Percentiles rank a stretch among this genome's conserved stretches.
Conservation (phyloP, 2,113 vertebrate genomes). For the Pteropus alecto region DNA sequence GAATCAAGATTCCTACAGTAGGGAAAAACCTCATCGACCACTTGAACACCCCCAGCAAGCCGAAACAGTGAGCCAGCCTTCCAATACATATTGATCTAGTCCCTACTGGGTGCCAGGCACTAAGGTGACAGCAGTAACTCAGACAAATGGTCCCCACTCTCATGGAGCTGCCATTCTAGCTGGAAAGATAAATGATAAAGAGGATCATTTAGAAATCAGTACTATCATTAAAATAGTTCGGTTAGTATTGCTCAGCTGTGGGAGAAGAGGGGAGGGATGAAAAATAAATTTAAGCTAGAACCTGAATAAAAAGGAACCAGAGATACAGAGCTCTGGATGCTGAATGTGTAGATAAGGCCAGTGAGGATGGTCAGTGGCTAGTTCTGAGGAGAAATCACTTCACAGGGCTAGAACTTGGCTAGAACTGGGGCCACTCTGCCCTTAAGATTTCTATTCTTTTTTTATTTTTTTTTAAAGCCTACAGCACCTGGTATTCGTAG, state of each 20-base stretch:
- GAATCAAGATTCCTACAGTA: neutral
- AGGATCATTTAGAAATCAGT: neutral
- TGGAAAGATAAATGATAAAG: neutral
- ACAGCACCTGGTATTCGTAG: too few species aligned
- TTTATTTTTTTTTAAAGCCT: neutral
- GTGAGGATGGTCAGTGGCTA: neutral
- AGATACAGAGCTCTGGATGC: neutral
- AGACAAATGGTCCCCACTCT: neutral
- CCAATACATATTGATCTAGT: neutral
- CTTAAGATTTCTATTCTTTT: neutral
- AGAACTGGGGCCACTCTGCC: neutral
- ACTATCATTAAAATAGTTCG: neutral
- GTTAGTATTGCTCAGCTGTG: neutral
- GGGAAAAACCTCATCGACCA: neutral
- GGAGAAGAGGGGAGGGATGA: neutral
- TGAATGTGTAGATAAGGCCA: neutral
- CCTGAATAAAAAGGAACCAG: neutral
- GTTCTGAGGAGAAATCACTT: neutral
- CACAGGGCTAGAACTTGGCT: neutral
- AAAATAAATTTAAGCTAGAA: conserved; percentile 1
- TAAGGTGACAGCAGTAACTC: neutral
- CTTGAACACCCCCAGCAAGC: neutral
- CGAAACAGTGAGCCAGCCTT: neutral
- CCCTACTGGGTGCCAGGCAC: neutral
- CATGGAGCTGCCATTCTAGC: neutral